Conservation (phyloP, 2,888 invertebrate genomes). For the Ceraclea dissimilis region DNA sequence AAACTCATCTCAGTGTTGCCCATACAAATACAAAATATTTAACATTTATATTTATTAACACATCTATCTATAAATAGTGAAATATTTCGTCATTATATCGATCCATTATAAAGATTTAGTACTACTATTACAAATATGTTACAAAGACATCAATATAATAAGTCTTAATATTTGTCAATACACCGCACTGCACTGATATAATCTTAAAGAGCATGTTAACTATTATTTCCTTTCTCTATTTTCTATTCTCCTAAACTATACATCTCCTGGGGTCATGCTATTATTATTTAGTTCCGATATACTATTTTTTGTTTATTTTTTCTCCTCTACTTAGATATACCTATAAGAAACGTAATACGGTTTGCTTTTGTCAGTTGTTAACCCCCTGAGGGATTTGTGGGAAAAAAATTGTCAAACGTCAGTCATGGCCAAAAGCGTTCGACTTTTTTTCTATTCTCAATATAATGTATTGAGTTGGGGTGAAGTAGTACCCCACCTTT, state of each 20-base stretch:
- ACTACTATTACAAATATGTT: no score
- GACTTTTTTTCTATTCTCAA: conserved; percentile 1
- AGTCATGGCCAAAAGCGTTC: conserved; percentile 12
- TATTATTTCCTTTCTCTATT: not conserved
- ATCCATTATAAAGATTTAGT: no score
- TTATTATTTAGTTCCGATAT: not conserved
- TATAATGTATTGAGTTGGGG: not conserved
- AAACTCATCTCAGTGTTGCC: no score
- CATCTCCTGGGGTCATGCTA: not conserved
- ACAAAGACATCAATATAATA: no score
- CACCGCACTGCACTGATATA: no score
- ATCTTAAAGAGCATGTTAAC: not conserved
- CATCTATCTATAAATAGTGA: no score
- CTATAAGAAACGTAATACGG: not conserved
- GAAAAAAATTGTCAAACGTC: conserved; percentile 26
- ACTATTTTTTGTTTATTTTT: not conserved
- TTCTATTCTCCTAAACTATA: not conserved
- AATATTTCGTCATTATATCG: no score
- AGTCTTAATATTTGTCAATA: no score
- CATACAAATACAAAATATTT: no score
- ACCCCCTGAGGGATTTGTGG: conserved; percentile 19
- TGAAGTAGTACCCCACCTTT: not conserved
- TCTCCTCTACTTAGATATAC: not conserved
- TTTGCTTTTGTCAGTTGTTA: not conserved
- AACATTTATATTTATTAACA: no score